phyloP scores from a whole-genome alignment of 2,113 vertebrate genomes.

The Rhea americana region DNA sequence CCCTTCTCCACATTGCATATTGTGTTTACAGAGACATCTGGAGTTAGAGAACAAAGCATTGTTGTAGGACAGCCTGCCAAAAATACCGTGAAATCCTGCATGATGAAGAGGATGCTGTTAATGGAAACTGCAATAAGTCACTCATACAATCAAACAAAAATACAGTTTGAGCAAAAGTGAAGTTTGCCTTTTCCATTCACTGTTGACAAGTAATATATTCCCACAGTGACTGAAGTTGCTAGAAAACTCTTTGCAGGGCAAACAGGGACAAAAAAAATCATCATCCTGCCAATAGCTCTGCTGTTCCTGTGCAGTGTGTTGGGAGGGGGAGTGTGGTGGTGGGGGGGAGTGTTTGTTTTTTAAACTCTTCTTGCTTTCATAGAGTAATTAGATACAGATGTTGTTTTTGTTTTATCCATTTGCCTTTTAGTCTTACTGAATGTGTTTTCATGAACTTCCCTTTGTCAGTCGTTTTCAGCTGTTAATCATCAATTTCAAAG shows the following conservation, averaged over 20 bases:
- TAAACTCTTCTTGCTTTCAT: background rate
- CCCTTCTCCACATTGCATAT: background rate
- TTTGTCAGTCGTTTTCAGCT: background rate
- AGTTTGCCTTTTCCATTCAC: background rate
- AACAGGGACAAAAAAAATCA: background rate
- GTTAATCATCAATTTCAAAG: background rate
- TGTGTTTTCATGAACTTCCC: background rate
- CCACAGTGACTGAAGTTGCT: background rate
- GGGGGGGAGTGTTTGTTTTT: background rate
- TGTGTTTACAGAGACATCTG: background rate
- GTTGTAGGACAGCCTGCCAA: background rate
- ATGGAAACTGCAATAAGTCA: background rate
- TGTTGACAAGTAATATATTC: background rate
- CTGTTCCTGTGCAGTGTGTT: background rate
- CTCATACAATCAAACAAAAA: background rate
- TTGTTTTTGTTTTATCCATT: background rate
- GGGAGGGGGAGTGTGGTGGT: no score
- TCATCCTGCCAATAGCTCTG: background rate
- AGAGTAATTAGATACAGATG: conserved; percentile 28
- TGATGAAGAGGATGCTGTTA: background rate
- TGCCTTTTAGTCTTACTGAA: background rate
- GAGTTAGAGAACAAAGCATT: background rate
- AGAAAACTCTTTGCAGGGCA: background rate
- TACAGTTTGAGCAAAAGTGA: background rate
- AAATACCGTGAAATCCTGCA: background rate